Conservation (phyloP, 2,113 vertebrate genomes). For the Regulus satrapa region DNA sequence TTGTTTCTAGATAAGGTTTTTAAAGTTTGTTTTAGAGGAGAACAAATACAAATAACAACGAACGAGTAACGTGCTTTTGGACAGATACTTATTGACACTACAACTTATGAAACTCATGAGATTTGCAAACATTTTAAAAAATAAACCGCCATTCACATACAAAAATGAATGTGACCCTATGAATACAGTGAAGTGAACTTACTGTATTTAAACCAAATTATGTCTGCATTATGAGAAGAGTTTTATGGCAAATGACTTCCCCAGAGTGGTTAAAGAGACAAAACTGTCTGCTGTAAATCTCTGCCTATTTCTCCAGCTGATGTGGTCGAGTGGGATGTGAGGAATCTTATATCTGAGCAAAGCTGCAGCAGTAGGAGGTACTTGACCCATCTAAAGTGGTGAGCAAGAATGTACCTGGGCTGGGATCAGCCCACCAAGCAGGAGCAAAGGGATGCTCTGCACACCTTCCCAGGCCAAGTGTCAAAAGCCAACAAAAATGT, state of each 20-base stretch:
- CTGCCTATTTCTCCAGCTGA: neutral
- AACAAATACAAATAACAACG: constrained; percentile 42
- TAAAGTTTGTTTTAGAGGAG: neutral
- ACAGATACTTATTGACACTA: neutral
- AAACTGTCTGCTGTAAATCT: neutral
- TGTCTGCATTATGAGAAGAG: neutral
- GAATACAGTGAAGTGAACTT: neutral
- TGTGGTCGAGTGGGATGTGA: neutral
- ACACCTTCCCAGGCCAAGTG: neutral
- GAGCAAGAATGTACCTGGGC: neutral
- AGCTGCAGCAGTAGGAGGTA: neutral
- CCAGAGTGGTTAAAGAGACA: neutral
- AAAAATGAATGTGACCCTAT: neutral
- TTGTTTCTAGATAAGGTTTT: neutral
- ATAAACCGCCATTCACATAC: constrained; percentile 13
- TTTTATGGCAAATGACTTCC: neutral
- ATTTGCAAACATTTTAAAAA: constrained; percentile 48
- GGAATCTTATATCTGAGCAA: neutral
- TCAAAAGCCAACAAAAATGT: neutral
- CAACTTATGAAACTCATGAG: constrained; percentile 21
- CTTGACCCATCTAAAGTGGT: neutral
- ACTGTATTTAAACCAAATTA: neutral
- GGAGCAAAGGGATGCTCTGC: neutral
- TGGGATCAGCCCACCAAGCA: neutral
- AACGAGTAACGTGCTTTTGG: neutral